These are phyloP conservation scores for Agonopterix arenella DNA, from an alignment of 2,888 invertebrate species.

Conservation along the genomic window DNA sequence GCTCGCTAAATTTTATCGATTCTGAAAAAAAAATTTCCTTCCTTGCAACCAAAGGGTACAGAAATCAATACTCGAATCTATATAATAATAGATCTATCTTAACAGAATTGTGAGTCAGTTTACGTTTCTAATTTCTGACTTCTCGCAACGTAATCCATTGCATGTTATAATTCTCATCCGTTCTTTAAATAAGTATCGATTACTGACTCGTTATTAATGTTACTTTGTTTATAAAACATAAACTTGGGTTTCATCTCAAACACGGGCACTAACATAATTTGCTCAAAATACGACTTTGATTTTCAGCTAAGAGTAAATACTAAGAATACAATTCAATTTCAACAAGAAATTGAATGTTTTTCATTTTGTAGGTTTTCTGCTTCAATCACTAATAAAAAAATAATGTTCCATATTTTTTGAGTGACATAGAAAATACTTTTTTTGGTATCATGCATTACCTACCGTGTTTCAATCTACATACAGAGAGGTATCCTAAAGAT, in stretches of 20 bases:
- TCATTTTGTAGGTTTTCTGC: too few relatives aligned
- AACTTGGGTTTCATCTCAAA: background rate
- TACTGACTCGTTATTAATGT: conserved; percentile 22
- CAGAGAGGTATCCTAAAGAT: background rate
- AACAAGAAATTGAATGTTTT: too few relatives aligned
- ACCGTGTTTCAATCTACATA: conserved; percentile 10
- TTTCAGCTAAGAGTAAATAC: background rate
- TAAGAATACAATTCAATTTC: too few relatives aligned
- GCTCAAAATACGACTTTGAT: background rate
- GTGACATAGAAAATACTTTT: background rate
- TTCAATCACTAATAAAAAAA: too few relatives aligned
- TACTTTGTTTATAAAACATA: conserved; percentile 24
- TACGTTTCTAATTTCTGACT: too few relatives aligned
- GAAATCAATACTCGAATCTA: too few relatives aligned
- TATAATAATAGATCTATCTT: too few relatives aligned
- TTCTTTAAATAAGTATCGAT: conserved; percentile 14
- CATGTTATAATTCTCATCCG: background rate
- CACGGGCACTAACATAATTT: background rate
- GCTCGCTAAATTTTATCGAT: too few relatives aligned
- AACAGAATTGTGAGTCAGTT: too few relatives aligned
- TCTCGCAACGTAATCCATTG: too few relatives aligned
- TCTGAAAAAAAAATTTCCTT: too few relatives aligned
- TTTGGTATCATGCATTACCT: background rate
- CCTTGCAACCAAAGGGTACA: too few relatives aligned
- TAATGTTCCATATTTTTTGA: background rate